Evolutionary conservation across 2,113 vertebrate species (phyloP), one percentile per base, ranked within the genome.

Genomic region (Solenodon paradoxus): DNA sequence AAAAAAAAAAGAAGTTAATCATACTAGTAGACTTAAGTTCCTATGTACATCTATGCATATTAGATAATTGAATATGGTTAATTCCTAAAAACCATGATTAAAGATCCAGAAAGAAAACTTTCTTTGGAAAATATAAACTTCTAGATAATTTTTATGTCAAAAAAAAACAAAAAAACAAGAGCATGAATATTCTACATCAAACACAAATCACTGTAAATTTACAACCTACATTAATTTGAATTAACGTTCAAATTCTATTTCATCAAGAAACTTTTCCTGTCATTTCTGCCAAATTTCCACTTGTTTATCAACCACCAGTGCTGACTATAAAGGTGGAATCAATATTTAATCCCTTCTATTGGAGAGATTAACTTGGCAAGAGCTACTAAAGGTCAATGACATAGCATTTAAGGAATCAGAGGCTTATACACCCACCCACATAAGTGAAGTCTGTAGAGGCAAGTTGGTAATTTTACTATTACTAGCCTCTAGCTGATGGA

Each of bases 121-220:
- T 5, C 47, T 59, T 92, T 71, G 66, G 49, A 71, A 71, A 86
- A 84, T 69, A 77, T 77, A 30, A 53, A 1, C 51, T 88, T 13
- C 5, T 40, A 28, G 5, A 42, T 93, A 64, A 75, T 63, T 88
- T 84, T 57, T 63, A 71, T 30, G 5, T 82, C 64, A 68, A 40
- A 24, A 82, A 59, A 77, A 78, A 84, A 30, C 64, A 68, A 40
- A 24, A 82, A 59, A 77, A 78, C 79, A 30, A 91, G 45, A 77
- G 40, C 45, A 32, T 49, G 53, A 53, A 84, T 45, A 79, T 68
- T 82, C 53, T 40, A 82, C 24, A 63, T 3, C 5, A 24, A 63
- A 61, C 53, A 11, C 51, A 64, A n/a, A 26, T 57, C 53, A 26
- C 45, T 83, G 26, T 69, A 53, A 57, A n/a, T 47, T 55, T 40